Evolutionary conservation across 2,888 invertebrate species (phyloP).

Genomic region (Acrobasis consociella): DNA sequence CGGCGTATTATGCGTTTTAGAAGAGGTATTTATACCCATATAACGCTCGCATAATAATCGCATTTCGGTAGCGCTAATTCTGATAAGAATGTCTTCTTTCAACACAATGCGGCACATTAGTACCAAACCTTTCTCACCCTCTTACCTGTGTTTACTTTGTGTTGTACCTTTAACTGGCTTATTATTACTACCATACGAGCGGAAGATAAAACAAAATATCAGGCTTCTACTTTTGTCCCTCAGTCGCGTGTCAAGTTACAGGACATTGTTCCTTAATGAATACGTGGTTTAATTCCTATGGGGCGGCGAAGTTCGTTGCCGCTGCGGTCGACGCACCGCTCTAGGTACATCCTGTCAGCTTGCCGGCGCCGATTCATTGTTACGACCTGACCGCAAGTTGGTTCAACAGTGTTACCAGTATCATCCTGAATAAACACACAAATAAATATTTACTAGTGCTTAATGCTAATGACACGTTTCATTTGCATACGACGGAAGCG

Average conservation of each 20-base stretch:
- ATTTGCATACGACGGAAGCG: conserved; percentile 16
- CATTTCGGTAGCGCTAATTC: too few relatives aligned
- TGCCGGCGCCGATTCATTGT: conserved; percentile 57
- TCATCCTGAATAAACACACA: conserved; percentile 32
- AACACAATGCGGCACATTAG: too few relatives aligned
- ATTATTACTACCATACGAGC: neutral
- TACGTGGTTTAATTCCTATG: conserved; percentile 45
- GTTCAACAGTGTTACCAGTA: conserved; percentile 36
- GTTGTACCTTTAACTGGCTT: too few relatives aligned
- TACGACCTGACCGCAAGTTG: conserved; percentile 42
- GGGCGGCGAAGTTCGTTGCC: conserved; percentile 60
- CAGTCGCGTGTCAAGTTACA: conserved; percentile 30
- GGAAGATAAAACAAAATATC: conserved; percentile 2
- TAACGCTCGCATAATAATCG: too few relatives aligned
- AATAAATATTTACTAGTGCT: conserved; percentile 21
- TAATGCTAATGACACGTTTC: conserved; percentile 18
- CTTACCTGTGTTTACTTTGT: too few relatives aligned
- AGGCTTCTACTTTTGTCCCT: conserved; percentile 11
- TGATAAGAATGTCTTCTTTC: too few relatives aligned
- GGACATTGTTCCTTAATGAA: conserved; percentile 37
- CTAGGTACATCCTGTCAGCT: conserved; percentile 63
- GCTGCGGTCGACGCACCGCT: conserved; percentile 66
- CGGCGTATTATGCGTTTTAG: too few relatives aligned
- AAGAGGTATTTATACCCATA: too few relatives aligned
- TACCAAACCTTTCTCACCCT: too few relatives aligned